phyloP scores from a whole-genome alignment of 2,888 invertebrate genomes.

The Siphlonurus alternatus region DNA sequence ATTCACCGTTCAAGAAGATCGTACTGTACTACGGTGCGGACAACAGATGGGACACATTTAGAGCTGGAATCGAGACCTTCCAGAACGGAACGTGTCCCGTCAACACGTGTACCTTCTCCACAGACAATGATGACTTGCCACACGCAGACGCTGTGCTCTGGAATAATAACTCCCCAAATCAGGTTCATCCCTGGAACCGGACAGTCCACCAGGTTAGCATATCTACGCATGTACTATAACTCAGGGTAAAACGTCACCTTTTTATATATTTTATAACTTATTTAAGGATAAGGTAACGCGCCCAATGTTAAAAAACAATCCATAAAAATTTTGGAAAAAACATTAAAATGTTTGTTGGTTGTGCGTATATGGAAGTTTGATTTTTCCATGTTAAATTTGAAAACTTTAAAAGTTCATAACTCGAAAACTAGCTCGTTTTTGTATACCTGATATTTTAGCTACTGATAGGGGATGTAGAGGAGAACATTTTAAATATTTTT shows the following conservation, averaged over 20 bases:
- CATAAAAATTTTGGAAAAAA: too few relatives aligned
- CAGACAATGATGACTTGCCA: conserved; percentile 50
- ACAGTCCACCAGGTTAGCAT: conserved; percentile 18
- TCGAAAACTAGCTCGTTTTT: too few relatives aligned
- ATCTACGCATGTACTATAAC: background rate
- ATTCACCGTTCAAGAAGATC: conserved; percentile 48
- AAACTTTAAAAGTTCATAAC: too few relatives aligned
- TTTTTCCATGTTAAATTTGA: too few relatives aligned
- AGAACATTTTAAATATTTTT: too few relatives aligned
- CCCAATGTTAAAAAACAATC: background rate
- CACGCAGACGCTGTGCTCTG: conserved; percentile 77
- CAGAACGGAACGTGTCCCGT: conserved; percentile 64
- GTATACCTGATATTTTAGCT: too few relatives aligned
- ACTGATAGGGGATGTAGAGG: too few relatives aligned
- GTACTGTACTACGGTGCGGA: conserved; percentile 68
- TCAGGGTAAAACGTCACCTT: background rate
- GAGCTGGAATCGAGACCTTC: conserved; percentile 47
- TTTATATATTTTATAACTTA: too few relatives aligned
- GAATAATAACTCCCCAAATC: conserved; percentile 37
- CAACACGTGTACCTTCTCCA: conserved; percentile 66
- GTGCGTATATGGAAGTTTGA: too few relatives aligned
- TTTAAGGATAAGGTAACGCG: too few relatives aligned
- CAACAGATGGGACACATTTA: conserved; percentile 53
- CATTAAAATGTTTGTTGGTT: too few relatives aligned
- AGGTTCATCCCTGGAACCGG: conserved; percentile 1